Conservation (phyloP, 2,888 invertebrate genomes). For the Volucella zonaria region DNA sequence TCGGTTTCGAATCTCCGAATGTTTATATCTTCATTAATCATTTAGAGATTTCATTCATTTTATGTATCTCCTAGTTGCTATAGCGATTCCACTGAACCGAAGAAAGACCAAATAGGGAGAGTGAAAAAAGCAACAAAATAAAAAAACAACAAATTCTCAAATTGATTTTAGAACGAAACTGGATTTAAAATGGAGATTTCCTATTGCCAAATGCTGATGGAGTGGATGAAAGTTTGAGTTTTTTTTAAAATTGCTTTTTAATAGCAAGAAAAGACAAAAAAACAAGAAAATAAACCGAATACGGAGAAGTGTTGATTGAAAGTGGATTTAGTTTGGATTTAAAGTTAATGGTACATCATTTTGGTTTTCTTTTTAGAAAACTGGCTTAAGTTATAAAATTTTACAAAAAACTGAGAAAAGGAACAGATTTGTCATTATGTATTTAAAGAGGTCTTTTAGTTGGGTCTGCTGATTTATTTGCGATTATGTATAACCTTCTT, state of each 20-base stretch:
- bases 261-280: too few species aligned
- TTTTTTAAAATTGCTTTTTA: neutral
- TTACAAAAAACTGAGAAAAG: too few species aligned
- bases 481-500: too few species aligned
- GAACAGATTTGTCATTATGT: too few species aligned
- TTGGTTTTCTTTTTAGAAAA: too few species aligned
- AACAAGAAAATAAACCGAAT: too few species aligned
- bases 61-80: slow-evolving; percentile 32
- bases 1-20: slow-evolving; percentile 44
- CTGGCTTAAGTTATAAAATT: too few species aligned
- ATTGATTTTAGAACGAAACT: slow-evolving; percentile 50
- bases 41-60: slow-evolving; percentile 63
- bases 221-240: slow-evolving; percentile 6
- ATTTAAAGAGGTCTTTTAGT: too few species aligned
- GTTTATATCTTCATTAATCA: slow-evolving; percentile 72
- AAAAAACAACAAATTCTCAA: slow-evolving; percentile 13
- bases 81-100: slow-evolving; percentile 35
- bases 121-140: neutral
- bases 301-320: too few species aligned
- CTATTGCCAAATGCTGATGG: slow-evolving; percentile 24
- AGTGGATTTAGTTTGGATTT: too few species aligned
- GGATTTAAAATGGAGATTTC: slow-evolving; percentile 30
- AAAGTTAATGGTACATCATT: too few species aligned
- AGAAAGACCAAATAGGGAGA: slow-evolving; percentile 10
- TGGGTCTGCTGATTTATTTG: too few species aligned